Evolutionary conservation across 2,888 invertebrate genomes (phyloP).

Genomic region (Pterobdella sp.): DNA sequence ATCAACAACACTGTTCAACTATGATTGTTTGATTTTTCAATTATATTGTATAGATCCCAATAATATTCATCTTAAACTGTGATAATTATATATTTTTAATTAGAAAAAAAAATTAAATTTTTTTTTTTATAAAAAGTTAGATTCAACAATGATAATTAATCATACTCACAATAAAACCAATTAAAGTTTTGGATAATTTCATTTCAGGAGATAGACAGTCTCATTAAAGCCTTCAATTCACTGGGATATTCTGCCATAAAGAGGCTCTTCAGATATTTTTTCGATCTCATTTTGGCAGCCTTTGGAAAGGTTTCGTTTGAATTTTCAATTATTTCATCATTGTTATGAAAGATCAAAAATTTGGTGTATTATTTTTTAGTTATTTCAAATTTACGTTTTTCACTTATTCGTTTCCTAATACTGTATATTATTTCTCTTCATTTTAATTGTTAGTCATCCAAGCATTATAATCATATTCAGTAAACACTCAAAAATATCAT

Average conservation of each 20-base stretch:
- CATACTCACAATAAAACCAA: not conserved
- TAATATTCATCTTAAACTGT: not conserved
- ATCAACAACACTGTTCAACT: no score
- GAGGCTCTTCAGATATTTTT: constrained; percentile 19
- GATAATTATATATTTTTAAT: not conserved
- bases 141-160: not conserved
- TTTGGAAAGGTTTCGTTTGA: constrained; percentile 5
- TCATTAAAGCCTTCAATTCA: constrained; percentile 19
- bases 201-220: constrained; percentile 27
- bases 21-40: no score
- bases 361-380: not conserved
- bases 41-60: no score
- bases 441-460: no score
- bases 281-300: constrained; percentile 13
- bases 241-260: constrained; percentile 18
- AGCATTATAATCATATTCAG: no score
- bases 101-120: not conserved
- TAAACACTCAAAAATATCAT: no score
- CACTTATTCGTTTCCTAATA: no score
- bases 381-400: not conserved
- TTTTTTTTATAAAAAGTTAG: not conserved
- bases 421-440: no score
- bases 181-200: not conserved
- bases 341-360: not conserved
- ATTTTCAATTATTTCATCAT: not conserved